These are phyloP conservation scores for Phasia obesa DNA, from an alignment of 2,888 invertebrate species.

Conservation along the genomic window DNA sequence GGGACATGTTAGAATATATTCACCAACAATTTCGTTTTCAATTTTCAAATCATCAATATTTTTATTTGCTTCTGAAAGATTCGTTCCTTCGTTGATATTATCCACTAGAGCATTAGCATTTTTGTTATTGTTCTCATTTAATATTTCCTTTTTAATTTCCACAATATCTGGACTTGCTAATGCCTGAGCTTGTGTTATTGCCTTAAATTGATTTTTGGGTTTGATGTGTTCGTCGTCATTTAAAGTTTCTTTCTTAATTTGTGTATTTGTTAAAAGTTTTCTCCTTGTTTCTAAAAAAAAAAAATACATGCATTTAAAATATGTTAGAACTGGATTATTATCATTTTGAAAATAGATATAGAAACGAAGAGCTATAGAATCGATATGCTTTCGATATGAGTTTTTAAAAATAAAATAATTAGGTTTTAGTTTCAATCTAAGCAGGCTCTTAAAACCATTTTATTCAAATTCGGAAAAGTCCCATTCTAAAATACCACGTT, in stretches of 20 bases:
- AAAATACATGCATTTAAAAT: no score
- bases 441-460: no score
- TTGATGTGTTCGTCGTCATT: not conserved
- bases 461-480: no score
- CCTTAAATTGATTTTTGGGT: conserved; percentile 11
- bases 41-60: conserved; percentile 18
- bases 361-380: no score
- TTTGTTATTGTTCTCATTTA: not conserved
- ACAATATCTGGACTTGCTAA: not conserved
- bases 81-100: not conserved
- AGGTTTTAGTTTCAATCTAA: no score
- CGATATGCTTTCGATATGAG: no score
- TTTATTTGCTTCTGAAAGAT: not conserved
- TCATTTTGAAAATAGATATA: no score
- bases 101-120: not conserved
- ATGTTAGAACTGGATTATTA: no score
- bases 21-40: conserved; percentile 24
- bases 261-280: not conserved
- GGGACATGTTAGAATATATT: conserved; percentile 15
- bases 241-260: conserved; percentile 9
- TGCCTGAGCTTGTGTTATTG: not conserved
- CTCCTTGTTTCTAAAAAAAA: conserved; percentile 28
- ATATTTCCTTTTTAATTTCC: conserved; percentile 3
- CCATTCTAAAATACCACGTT: no score
- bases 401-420: no score